Evolutionary conservation across 2,888 invertebrate genomes (phyloP).

Genomic region (Matsumyia berberina): DNA sequence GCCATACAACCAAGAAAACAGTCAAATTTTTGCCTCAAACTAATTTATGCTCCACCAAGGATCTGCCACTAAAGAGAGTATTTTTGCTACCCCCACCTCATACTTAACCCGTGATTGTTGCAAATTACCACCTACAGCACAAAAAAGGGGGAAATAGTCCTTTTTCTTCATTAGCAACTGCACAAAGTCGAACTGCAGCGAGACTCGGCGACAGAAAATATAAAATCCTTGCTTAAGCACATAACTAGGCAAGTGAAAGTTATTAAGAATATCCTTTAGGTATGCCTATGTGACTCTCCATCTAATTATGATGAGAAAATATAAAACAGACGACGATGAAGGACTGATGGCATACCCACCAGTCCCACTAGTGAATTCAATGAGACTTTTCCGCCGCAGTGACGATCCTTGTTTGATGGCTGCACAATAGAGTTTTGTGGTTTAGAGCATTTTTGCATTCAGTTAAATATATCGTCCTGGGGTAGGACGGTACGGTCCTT

Average conservation of each 20-base stretch:
- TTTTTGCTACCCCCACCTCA: too few relatives aligned
- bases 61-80: too few relatives aligned
- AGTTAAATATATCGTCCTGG: background rate
- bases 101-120: slow-evolving; percentile 68
- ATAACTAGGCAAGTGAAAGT: slow-evolving; percentile 55
- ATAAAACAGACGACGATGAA: slow-evolving; percentile 21
- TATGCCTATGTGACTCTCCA: slow-evolving; percentile 16
- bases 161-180: slow-evolving; percentile 49
- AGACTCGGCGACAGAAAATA: slow-evolving; percentile 10
- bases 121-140: slow-evolving; percentile 31
- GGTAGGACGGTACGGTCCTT: background rate
- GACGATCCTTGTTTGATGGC: slow-evolving; percentile 42
- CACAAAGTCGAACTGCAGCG: slow-evolving; percentile 27
- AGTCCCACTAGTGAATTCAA: slow-evolving; percentile 2
- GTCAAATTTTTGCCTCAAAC: slow-evolving; percentile 34
- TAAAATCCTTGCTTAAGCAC: slow-evolving; percentile 34
- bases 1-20: slow-evolving; percentile 9
- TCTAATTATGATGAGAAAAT: slow-evolving; percentile 49
- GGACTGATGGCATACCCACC: background rate
- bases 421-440: slow-evolving; percentile 32
- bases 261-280: slow-evolving; percentile 48
- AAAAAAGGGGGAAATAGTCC: slow-evolving; percentile 12
- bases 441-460: background rate
- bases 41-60: slow-evolving; percentile 48
- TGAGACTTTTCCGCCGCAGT: slow-evolving; percentile 44